A percentile compares a stretch with the other conserved stretches of the same genome.
Conservation (phyloP, 2,888 invertebrate species). For the Carterocephalus palaemon region DNA sequence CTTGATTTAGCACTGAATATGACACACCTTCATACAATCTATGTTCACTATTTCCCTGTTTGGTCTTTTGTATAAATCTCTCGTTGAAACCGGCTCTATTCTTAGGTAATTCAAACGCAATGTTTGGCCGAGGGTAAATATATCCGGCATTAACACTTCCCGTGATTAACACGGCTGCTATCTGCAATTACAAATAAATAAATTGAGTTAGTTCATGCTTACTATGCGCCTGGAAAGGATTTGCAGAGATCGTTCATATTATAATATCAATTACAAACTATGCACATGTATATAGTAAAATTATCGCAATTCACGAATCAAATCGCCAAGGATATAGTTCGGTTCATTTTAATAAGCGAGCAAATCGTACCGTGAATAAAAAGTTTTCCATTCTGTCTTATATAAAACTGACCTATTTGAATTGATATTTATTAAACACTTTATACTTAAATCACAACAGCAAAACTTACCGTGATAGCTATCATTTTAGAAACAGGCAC, state of each 20-base stretch:
- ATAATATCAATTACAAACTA: too few relatives aligned
- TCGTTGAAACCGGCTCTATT: background rate
- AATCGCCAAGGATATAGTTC: too few relatives aligned
- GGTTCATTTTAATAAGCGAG: too few relatives aligned
- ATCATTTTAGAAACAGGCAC: conserved; percentile 39
- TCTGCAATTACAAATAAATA: conserved; percentile 27
- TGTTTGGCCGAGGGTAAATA: conserved; percentile 28
- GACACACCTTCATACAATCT: conserved; percentile 34
- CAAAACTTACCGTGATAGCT: conserved; percentile 44
- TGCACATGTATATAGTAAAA: too few relatives aligned
- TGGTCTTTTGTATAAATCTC: conserved; percentile 1
- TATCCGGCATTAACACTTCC: conserved; percentile 26
- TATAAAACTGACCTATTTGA: too few relatives aligned
- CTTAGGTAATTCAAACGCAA: conserved; percentile 27
- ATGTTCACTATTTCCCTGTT: conserved; percentile 10
- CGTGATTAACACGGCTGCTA: conserved; percentile 14
- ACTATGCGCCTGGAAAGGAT: too few relatives aligned
- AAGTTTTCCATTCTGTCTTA: too few relatives aligned
- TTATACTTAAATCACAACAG: conserved; percentile 1
- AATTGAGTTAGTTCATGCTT: too few relatives aligned
- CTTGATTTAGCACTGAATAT: conserved; percentile 38
- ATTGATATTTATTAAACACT: conserved; percentile 7
- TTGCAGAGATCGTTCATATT: too few relatives aligned
- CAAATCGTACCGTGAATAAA: too few relatives aligned
- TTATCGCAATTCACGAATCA: too few relatives aligned